Evolutionary conservation across 2,888 invertebrate species (phyloP).

Genomic region (Trachelus stipa): DNA sequence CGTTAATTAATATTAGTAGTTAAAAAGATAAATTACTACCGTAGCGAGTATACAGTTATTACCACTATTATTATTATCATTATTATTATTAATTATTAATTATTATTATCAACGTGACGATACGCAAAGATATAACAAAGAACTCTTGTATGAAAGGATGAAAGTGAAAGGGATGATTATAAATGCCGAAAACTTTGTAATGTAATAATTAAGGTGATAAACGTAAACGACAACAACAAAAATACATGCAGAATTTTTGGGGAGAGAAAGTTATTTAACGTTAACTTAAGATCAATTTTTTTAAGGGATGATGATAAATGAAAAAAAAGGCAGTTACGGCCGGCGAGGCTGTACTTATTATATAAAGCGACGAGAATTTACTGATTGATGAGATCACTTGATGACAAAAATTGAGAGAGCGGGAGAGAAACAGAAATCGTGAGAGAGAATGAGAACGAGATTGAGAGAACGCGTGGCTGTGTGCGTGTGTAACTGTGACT

Average conservation of each 20-base stretch:
- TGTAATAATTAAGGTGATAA: constrained; percentile 1
- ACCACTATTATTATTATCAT: constrained; percentile 39
- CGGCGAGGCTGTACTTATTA: constrained; percentile 18
- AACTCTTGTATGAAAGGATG: constrained; percentile 38
- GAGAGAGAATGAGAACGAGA: background rate
- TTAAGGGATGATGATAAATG: constrained; percentile 27
- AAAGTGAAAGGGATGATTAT: constrained; percentile 11
- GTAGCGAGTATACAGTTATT: constrained; percentile 39
- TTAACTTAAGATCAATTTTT: constrained; percentile 48
- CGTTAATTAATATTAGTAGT: constrained; percentile 59
- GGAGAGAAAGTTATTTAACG: constrained; percentile 45
- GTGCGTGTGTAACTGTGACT: background rate
- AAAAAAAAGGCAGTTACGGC: constrained; percentile 12
- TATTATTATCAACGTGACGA: constrained; percentile 36
- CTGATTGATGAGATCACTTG: constrained; percentile 29
- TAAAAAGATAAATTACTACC: constrained; percentile 40
- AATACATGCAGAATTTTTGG: constrained; percentile 35
- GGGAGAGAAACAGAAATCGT: background rate
- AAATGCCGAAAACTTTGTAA: background rate
- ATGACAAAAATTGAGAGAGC: background rate
- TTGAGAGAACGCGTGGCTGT: background rate
- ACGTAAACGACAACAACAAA: constrained; percentile 16
- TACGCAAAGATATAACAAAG: constrained; percentile 41
- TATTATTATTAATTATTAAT: constrained; percentile 41
- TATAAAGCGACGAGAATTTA: constrained; percentile 42